Conservation (phyloP, 2,113 vertebrate species). For the Hyaena hyaena region DNA sequence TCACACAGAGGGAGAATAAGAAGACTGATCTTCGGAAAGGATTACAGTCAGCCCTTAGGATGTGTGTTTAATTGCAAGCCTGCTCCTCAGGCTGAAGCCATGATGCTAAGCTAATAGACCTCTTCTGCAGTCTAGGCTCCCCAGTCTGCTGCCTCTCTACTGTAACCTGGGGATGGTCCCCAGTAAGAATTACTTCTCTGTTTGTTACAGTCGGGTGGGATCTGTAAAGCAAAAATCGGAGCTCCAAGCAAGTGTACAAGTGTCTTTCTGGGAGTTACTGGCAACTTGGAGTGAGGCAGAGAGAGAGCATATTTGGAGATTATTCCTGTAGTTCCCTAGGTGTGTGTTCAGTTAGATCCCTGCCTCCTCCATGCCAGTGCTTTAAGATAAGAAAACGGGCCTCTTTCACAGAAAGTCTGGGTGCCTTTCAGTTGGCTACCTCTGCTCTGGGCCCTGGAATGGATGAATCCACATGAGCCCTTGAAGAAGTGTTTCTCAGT, state of each 20-base stretch:
- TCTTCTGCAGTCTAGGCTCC: not conserved
- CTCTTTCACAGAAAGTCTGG: not conserved
- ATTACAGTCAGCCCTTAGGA: not conserved
- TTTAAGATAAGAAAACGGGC: not conserved
- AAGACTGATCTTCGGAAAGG: not conserved
- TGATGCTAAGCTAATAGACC: not conserved
- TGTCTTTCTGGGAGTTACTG: not conserved
- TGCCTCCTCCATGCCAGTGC: not conserved
- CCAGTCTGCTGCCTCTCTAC: not conserved
- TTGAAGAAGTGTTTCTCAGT: not conserved
- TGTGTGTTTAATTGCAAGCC: not conserved
- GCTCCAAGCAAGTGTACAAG: fast-evolving
- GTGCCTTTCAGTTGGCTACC: too few species aligned
- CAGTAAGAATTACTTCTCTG: not conserved
- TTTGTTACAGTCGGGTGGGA: not conserved
- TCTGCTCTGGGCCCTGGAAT: not conserved
- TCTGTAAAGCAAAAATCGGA: too few species aligned
- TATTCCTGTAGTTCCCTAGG: not conserved
- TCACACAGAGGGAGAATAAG: not conserved
- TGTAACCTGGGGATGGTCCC: too few species aligned
- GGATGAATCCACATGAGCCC: not conserved
- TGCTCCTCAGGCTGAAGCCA: too few species aligned
- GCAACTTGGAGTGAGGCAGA: not conserved
- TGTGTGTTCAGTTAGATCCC: not conserved
- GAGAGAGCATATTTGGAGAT: not conserved